phyloP scores from a whole-genome alignment of 2,113 vertebrate species.

The Cololabis saira region DNA sequence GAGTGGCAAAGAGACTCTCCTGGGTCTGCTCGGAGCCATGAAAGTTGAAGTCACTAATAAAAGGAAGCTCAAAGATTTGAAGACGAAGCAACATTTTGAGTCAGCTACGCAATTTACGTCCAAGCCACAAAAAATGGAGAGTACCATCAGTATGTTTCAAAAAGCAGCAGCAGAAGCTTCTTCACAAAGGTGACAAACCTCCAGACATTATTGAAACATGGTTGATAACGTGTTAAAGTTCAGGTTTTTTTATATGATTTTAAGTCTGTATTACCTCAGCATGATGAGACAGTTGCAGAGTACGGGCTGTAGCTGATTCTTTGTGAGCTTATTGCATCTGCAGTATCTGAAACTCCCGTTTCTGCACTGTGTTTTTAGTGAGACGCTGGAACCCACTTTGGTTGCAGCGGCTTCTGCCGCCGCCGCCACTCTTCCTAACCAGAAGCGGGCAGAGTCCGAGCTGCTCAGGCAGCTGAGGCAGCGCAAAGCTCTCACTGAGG shows the following conservation, averaged over 20 bases:
- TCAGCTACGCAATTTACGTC: slow-evolving; percentile 1
- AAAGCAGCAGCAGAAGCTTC: slow-evolving; percentile 55
- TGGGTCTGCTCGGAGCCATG: slow-evolving; percentile 87
- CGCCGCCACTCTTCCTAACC: slow-evolving; percentile 85
- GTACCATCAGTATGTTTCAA: slow-evolving; percentile 68
- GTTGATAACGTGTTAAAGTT: not conserved
- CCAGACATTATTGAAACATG: not conserved
- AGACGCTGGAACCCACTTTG: slow-evolving; percentile 81
- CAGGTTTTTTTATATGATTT: not conserved
- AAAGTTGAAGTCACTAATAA: slow-evolving; percentile 87
- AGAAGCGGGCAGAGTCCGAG: slow-evolving; percentile 83
- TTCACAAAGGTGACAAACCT: slow-evolving; percentile 77
- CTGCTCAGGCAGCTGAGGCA: slow-evolving; percentile 86
- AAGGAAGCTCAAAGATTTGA: slow-evolving; percentile 70
- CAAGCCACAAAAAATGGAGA: slow-evolving; percentile 38
- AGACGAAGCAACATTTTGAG: slow-evolving; percentile 49
- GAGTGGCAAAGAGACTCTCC: slow-evolving; percentile 80
- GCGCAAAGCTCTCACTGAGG: slow-evolving; percentile 81
- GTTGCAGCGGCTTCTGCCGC: slow-evolving; percentile 87
- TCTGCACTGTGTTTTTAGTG: slow-evolving; percentile 41
- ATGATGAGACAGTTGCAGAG: too few relatives aligned
- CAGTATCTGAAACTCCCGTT: not conserved
- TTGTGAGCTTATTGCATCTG: not conserved
- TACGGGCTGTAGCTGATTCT: not conserved
- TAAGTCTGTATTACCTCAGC: not conserved